Evolutionary conservation across 2,113 vertebrate species (phyloP), one percentile per base, ranked within the genome.

Genomic region (Hydrolagus affinis): DNA sequence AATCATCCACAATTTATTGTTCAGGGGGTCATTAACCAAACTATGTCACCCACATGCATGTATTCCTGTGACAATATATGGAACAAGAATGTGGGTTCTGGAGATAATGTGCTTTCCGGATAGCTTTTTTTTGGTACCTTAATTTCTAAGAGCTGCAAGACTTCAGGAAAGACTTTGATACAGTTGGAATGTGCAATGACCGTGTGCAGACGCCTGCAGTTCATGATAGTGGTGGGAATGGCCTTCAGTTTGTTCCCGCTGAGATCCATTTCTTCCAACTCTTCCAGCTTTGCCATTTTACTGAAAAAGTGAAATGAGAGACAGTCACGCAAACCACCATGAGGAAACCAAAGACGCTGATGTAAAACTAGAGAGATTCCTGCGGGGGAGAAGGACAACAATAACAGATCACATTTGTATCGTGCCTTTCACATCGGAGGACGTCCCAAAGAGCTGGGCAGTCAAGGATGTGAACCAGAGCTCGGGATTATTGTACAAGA

Each of bases 211-310:
- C 96, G 95, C 60, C 94, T 91, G 89, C 97, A 99, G 89, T 94
- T 97, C 91, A 96, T 92, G 88, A 99, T 95, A 12, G 98, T 99
- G 21, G 98, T 99, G 70, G 98, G 98, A 88, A 99, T 91, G n/a
- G 97, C 95, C 91, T 98, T 98, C 90, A 99, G 93, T 88, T 96
- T 95, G 91, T 99, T 99, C 75, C 98, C 98, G 62, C 98, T 99
- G 88, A 99, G 88, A 87, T 99, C 97, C 4, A 98, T 93, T 91
- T 99, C 98, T 87, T 99, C 98, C 87, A 99, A 92, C 87, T 99
- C 96, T 89, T 99, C 98, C 91, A 99, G 88, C 90, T 98, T 98
- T 76, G 97, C 97, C 98, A 99, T 98, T 98, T 99, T 99, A 94
- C 98, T 99, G 87, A 0, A 66, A 86, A 77, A 32, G 32, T 15